Evolutionary conservation across 2,113 vertebrate genomes (phyloP).

Genomic region (Dasyprocta punctata): DNA sequence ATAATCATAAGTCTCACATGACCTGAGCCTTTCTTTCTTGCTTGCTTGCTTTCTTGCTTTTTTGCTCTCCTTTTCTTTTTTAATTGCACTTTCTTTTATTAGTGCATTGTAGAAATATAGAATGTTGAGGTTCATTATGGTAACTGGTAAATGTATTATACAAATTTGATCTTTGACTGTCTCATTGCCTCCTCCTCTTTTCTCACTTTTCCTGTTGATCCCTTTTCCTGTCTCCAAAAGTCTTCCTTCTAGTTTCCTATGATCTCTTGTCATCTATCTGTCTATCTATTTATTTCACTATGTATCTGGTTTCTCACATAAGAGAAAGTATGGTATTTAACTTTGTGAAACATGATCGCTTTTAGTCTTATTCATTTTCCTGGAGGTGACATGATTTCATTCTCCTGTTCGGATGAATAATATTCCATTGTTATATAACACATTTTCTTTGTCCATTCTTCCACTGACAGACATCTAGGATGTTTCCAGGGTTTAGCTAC

Average conservation of each 20-base stretch:
- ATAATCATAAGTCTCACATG: background rate
- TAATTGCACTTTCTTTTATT: background rate
- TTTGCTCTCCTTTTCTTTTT: background rate
- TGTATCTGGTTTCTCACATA: background rate
- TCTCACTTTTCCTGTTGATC: background rate
- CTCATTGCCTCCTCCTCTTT: background rate
- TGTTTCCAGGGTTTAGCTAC: background rate
- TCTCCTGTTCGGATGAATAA: background rate
- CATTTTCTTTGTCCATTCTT: background rate
- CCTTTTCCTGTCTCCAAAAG: background rate
- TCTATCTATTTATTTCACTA: background rate
- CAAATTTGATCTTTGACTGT: background rate
- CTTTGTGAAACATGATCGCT: background rate
- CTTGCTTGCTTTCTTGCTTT: no score
- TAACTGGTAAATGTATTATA: background rate
- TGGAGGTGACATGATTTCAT: background rate
- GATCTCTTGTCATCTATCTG: background rate
- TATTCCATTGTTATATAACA: background rate
- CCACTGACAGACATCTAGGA: background rate
- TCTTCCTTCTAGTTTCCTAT: background rate
- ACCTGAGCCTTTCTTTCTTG: background rate
- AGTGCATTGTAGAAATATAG: background rate
- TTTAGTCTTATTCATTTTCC: background rate
- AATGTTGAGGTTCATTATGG: background rate
- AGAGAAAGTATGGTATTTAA: background rate